Conservation (phyloP, 2,888 invertebrate species). For the Chouioia cunea region DNA sequence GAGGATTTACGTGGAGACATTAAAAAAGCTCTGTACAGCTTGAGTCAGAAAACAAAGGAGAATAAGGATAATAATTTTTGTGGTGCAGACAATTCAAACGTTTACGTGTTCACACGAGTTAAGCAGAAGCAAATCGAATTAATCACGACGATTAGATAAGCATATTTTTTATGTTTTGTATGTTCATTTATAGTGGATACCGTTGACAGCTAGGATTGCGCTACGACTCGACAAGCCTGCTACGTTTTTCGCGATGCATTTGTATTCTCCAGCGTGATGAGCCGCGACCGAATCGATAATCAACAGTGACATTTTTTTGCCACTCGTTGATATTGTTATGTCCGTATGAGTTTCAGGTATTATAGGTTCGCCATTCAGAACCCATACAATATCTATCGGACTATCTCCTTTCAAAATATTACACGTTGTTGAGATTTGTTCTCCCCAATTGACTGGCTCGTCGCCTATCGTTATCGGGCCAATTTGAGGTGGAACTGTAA, state of each 20-base stretch:
- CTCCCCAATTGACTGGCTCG: conserved; percentile 77
- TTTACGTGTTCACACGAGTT: not conserved
- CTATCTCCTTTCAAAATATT: conserved; percentile 80
- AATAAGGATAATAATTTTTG: conserved; percentile 4
- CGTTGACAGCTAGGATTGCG: conserved; percentile 71
- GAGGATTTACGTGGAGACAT: conserved; percentile 20
- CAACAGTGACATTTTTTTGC: conserved; percentile 71
- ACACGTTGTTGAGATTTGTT: conserved; percentile 79
- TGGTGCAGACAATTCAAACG: not conserved
- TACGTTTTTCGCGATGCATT: conserved; percentile 72
- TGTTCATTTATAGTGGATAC: conserved; percentile 62
- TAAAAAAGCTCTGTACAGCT: not conserved
- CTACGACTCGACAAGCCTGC: conserved; percentile 71
- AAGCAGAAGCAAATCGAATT: not conserved
- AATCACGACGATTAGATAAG: no score
- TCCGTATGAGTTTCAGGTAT: conserved; percentile 64
- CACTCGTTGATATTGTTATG: conserved; percentile 72
- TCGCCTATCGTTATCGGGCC: conserved; percentile 73
- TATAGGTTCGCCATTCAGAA: conserved; percentile 70
- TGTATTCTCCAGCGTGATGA: conserved; percentile 73
- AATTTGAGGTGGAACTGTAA: conserved; percentile 72
- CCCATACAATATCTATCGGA: conserved; percentile 79
- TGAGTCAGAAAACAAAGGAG: not conserved
- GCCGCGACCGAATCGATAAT: conserved; percentile 72
- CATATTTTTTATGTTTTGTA: no score